Percentiles rank a stretch among this genome's conserved stretches.
Conservation (phyloP, 2,113 vertebrate genomes). For the Colaptes auratus region DNA sequence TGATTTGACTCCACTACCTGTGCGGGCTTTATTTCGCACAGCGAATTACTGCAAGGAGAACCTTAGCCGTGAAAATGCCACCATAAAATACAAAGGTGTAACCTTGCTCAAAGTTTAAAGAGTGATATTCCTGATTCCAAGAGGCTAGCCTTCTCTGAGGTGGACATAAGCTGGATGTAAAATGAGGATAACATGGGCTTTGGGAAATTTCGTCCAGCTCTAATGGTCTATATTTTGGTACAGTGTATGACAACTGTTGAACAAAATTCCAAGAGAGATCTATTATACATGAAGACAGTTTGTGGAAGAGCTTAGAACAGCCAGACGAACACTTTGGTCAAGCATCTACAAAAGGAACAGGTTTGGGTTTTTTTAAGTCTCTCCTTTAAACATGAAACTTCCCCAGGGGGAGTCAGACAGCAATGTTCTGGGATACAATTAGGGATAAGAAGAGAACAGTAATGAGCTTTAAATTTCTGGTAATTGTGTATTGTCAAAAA, state of each 20-base stretch:
- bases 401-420: background rate
- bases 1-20: background rate
- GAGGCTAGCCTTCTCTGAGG: background rate
- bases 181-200: background rate
- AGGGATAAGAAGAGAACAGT: background rate
- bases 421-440: background rate
- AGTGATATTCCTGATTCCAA: background rate
- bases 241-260: background rate
- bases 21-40: background rate
- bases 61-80: background rate
- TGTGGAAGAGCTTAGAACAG: background rate
- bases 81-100: background rate
- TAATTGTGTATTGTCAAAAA: background rate
- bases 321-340: background rate
- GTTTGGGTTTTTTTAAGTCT: background rate
- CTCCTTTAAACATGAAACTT: background rate
- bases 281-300: background rate
- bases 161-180: background rate
- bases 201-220: background rate
- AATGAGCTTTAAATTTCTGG: background rate
- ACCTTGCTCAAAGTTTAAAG: background rate
- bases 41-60: background rate
- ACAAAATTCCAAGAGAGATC: background rate
- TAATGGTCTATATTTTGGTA: background rate
- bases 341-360: background rate